Evolutionary conservation across 2,113 vertebrate genomes (phyloP).

Genomic region (Zosterops pallidus): DNA sequence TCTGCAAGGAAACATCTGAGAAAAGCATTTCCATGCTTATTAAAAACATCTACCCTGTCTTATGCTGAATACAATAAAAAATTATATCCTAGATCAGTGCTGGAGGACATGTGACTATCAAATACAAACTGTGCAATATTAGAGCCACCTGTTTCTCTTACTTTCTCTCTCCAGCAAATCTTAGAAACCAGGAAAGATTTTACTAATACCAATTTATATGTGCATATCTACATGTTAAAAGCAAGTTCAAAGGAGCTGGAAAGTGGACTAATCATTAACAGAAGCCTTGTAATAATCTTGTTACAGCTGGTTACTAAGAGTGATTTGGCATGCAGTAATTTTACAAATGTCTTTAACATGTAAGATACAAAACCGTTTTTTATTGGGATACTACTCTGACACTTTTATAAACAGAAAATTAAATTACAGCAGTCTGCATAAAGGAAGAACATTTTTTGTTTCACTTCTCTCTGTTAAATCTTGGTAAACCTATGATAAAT

Average conservation of each 20-base stretch:
- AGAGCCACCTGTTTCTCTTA: neutral
- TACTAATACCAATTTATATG: neutral
- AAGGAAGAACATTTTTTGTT: neutral
- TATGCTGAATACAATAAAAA: slow-evolving; percentile 5
- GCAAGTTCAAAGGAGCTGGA: slow-evolving; percentile 9
- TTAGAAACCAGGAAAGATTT: neutral
- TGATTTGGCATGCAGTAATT: neutral
- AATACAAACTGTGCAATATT: neutral
- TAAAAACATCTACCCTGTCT: neutral
- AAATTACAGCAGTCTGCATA: neutral
- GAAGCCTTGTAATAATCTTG: neutral
- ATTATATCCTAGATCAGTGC: neutral
- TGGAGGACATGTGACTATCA: neutral
- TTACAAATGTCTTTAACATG: slow-evolving; percentile 7
- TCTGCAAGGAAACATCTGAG: neutral
- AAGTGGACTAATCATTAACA: neutral
- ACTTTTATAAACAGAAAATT: neutral
- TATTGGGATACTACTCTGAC: neutral
- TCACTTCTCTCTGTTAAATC: neutral
- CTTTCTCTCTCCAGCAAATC: neutral
- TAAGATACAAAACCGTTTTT: neutral
- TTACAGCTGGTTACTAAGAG: neutral
- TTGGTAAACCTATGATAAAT: neutral
- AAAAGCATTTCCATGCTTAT: neutral
- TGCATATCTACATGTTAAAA: neutral